A percentile compares a stretch with the other conserved stretches of the same genome.
Evolutionary conservation across 2,797 vertebrate species (phyloP).

Genomic region (Anguilla pacifica): DNA sequence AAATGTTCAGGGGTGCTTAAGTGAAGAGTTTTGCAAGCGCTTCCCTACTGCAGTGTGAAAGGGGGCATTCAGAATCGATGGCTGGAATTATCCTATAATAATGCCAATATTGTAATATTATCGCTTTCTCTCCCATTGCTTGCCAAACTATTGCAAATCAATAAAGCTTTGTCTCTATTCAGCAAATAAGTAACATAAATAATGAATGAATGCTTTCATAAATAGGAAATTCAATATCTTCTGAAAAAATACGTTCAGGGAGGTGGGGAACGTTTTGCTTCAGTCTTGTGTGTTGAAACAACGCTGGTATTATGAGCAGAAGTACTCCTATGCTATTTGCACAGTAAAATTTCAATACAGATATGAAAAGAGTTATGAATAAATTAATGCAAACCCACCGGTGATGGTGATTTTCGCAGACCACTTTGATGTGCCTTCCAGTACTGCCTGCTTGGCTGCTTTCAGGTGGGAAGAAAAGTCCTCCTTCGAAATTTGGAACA

Average conservation of each 20-base stretch:
- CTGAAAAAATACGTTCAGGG: conserved; percentile 44
- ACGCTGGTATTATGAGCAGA: conserved; percentile 34
- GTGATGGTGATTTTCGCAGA: conserved; percentile 90
- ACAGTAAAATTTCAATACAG: neutral
- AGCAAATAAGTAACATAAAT: conserved; percentile 58
- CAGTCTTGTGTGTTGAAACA: conserved; percentile 51
- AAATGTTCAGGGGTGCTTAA: neutral
- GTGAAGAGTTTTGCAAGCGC: too few species aligned
- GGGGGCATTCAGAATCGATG: neutral
- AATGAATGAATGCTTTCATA: conserved; percentile 55
- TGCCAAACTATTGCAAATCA: conserved; percentile 40
- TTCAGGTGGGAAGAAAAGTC: conserved; percentile 88
- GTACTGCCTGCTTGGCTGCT: conserved; percentile 90
- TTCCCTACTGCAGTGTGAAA: neutral
- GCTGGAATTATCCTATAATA: neutral
- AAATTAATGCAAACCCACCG: neutral
- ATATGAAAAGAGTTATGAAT: neutral
- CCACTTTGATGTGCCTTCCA: conserved; percentile 98
- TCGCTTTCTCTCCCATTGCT: conserved; percentile 10
- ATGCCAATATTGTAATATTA: neutral
- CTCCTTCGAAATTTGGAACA: conserved; percentile 91
- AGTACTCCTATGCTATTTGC: neutral
- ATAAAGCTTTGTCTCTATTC: conserved; percentile 47
- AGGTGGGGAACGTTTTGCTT: conserved; percentile 35
- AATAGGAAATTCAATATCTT: conserved; percentile 55